A percentile compares a stretch with the other conserved stretches of the same genome.
Evolutionary conservation across 2,888 invertebrate genomes (phyloP).

Genomic region (Sarcophaga subvicina): DNA sequence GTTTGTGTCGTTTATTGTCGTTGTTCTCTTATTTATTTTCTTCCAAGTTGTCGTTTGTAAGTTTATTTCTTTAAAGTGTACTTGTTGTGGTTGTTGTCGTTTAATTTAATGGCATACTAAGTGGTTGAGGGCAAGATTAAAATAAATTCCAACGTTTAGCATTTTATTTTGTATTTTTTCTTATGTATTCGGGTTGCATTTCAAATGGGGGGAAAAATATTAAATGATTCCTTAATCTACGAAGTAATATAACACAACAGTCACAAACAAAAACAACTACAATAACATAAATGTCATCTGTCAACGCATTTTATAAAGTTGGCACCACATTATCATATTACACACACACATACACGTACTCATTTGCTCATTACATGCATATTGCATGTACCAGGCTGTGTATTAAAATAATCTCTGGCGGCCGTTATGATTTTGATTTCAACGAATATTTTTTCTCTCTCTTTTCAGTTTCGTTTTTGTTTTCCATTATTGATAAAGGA

Average conservation of each 20-base stretch:
- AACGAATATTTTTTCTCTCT: no score
- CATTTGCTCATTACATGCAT: no score
- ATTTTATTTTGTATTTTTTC: conserved; percentile 34
- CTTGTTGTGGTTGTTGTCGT: conserved; percentile 11
- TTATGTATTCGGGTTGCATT: conserved; percentile 38
- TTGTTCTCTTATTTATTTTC: background rate
- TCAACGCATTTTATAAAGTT: conserved; percentile 28
- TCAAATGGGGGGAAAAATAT: background rate
- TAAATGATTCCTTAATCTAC: conserved; percentile 45
- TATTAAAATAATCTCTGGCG: no score
- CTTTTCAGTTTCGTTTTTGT: no score
- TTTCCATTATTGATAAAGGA: no score
- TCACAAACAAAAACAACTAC: background rate
- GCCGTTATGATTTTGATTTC: no score
- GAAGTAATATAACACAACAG: background rate
- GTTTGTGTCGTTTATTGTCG: background rate
- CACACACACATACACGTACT: background rate
- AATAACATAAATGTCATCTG: conserved; percentile 40
- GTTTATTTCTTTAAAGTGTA: background rate
- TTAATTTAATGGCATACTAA: conserved; percentile 33
- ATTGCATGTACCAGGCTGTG: no score
- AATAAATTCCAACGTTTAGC: conserved; percentile 32
- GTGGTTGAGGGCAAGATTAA: conserved; percentile 30
- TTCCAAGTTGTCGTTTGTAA: background rate
- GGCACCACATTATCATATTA: conserved; percentile 36